These are phyloP conservation scores for Cottus gobio DNA, from an alignment of 2,113 vertebrate species.

Conservation along the genomic window DNA sequence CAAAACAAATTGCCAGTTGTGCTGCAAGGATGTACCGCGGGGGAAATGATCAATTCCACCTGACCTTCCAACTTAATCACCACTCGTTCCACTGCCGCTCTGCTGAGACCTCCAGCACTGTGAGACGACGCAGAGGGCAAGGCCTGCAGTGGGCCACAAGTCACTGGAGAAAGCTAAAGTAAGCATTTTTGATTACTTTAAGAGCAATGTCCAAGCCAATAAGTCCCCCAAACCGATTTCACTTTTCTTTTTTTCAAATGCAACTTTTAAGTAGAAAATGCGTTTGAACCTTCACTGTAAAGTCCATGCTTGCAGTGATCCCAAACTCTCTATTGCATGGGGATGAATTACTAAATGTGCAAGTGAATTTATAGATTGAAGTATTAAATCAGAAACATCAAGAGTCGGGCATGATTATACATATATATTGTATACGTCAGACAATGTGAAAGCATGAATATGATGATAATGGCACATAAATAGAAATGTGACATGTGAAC, in stretches of 20 bases:
- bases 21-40: conserved; percentile 60
- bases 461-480: too few relatives aligned
- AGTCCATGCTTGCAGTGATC: background rate
- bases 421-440: background rate
- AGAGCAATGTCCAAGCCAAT: background rate
- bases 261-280: background rate
- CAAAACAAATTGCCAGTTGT: conserved; percentile 73
- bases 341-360: background rate
- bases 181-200: conserved; percentile 40
- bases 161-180: conserved; percentile 42
- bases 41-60: conserved; percentile 82
- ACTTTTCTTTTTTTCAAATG: background rate
- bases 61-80: conserved; percentile 85
- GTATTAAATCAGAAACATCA: background rate
- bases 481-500: too few relatives aligned
- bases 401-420: background rate
- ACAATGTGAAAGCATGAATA: background rate
- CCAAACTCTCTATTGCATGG: background rate
- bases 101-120: conserved; percentile 62
- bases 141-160: conserved; percentile 28
- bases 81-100: conserved; percentile 61
- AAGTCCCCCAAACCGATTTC: background rate
- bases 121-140: conserved; percentile 51
- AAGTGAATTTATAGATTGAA: background rate
- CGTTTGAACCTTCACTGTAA: background rate